Conservation (phyloP, 2,888 invertebrate genomes). For the Perizoma affinitatum region DNA sequence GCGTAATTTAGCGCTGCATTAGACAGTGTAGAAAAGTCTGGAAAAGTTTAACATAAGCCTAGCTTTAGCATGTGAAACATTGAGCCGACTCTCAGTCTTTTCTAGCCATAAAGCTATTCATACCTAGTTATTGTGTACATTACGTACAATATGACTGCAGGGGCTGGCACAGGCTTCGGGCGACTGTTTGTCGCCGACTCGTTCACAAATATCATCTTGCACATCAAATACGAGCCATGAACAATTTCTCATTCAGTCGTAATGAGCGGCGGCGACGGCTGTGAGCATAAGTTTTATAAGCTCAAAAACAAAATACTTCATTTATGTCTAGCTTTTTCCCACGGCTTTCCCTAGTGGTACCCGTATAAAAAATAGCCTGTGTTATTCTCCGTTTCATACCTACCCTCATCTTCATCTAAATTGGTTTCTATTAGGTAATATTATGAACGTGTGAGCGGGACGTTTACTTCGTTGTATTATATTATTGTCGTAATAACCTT, state of each 20-base stretch:
- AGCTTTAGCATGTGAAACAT: not conserved
- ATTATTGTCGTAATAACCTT: too few species aligned
- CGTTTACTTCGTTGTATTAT: too few species aligned
- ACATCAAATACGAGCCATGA: conserved; percentile 46
- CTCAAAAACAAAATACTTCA: not conserved
- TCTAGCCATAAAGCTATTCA: conserved; percentile 22
- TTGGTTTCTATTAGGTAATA: too few species aligned
- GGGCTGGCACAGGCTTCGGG: conserved; percentile 65
- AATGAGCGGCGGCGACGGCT: conserved; percentile 6
- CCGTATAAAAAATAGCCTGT: too few species aligned
- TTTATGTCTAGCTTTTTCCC: too few species aligned
- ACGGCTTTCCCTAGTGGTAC: too few species aligned
- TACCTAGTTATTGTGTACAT: conserved; percentile 34
- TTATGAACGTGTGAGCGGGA: too few species aligned
- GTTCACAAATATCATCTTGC: conserved; percentile 56
- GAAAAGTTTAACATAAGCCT: not conserved
- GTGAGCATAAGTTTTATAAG: not conserved
- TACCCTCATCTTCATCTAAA: too few species aligned
- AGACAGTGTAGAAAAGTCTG: too few species aligned
- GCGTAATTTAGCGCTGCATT: too few species aligned
- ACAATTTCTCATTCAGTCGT: conserved; percentile 13
- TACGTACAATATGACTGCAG: conserved; percentile 47
- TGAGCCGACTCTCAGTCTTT: conserved; percentile 8
- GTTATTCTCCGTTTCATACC: too few species aligned
- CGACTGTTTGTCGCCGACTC: conserved; percentile 66